phyloP scores from a whole-genome alignment of 1,140 invertebrate species.

The Pseudomyrmex flavicornis region DNA sequence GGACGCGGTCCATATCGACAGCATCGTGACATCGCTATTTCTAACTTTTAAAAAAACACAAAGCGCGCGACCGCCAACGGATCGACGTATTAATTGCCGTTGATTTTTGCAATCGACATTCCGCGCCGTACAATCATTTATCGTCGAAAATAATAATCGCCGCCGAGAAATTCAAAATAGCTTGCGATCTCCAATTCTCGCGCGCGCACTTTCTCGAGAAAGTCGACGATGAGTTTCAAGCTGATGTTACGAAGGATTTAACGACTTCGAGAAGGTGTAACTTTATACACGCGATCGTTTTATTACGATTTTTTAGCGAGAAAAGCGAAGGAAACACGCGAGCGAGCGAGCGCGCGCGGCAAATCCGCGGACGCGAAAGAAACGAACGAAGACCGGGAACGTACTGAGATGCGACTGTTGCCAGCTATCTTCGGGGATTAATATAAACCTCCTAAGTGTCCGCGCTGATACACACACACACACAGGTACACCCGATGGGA shows the following conservation, averaged over 20 bases:
- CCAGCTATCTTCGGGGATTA: constrained; percentile 80
- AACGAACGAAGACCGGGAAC: constrained; percentile 62
- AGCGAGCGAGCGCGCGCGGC: background rate
- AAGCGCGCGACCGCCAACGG: background rate
- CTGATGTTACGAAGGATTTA: background rate
- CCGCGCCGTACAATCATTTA: background rate
- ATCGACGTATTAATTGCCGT: constrained; percentile 35
- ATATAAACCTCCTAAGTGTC: constrained; percentile 81
- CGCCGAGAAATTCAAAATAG: too few relatives aligned
- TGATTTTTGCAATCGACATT: background rate
- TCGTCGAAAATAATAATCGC: too few relatives aligned
- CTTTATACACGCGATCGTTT: background rate
- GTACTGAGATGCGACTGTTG: constrained; percentile 74
- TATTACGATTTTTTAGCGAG: background rate
- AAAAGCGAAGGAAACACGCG: background rate
- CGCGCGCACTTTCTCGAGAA: constrained; percentile 13
- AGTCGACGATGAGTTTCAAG: background rate
- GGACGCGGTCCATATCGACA: constrained; percentile 77
- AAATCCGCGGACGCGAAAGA: constrained; percentile 9
- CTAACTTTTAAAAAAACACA: background rate
- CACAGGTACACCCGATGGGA: constrained; percentile 58
- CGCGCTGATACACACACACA: constrained; percentile 48
- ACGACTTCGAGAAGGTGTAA: background rate
- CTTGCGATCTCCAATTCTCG: background rate
- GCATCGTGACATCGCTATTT: constrained; percentile 70